Base-by-base conservation (phyloP, 2,113 vertebrate species). In the Festucalex cinctus region DNA sequence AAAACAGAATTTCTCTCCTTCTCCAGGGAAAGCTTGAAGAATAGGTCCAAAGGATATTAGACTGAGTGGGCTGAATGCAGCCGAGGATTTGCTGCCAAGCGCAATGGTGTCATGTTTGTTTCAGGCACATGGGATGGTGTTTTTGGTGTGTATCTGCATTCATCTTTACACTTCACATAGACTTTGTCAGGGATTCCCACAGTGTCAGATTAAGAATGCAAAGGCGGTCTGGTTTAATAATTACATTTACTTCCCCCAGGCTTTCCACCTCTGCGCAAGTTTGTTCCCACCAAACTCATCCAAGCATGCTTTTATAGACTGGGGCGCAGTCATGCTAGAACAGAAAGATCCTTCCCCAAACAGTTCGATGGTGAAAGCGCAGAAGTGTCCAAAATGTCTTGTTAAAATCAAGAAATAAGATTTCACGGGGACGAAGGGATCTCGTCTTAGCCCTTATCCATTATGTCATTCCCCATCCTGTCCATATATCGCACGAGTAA, bases 1-100 rank as follows among this genome's bases (percentile, higher is more conserved):
- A 78, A 82, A 85, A 81, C 56, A 60, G 59, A 48, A 69, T 80
- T 85, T 76, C 36, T 63, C n/a, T 63, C 49, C 59, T 73, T 76
- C 81, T 75, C 78, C 28, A 0, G 63, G 74, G 77, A 69, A 35
- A 62, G 69, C 64, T 63, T 60, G 79, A 79, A 56, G 66, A 75
- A 63, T 57, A 71, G 71, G 63, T 62, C 65, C 79, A 70, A 79
- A 69, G 58, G 70, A 82, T 69, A 71, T 78, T 77, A 83, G 71
- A 66, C 56, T 69, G 78, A 71, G 70, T 73, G 70, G 76, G 41
- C 63, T 36, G 43, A 71, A 19, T 69, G 73, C 6, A 12, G 60
- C 24, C 56, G 53, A 70, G 65, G 63, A 53, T 82, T 67, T 66
- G 20, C 65, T 75, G 65, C 61, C 61, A 58, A 71, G 41, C 64